Percentiles rank a stretch among this genome's conserved stretches.
Evolutionary conservation across 1,140 invertebrate genomes (phyloP).

Genomic region (Pemphigus obesinymphae): DNA sequence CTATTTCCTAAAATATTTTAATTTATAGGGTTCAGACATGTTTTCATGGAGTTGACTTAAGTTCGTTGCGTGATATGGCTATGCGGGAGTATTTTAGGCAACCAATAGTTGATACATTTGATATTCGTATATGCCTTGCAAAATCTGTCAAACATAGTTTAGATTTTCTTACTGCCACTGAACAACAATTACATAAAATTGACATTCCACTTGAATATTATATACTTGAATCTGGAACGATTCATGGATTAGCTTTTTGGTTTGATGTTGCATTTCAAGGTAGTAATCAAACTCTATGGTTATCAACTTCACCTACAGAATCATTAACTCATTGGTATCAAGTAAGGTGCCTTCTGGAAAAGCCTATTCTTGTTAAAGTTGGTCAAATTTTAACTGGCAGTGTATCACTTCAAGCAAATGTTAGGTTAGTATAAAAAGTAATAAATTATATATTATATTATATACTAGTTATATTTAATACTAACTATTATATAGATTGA

Average conservation of each 20-base stretch:
- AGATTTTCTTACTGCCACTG: constrained; percentile 88
- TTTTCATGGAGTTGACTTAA: constrained; percentile 97
- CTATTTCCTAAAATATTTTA: neutral
- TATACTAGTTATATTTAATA: neutral
- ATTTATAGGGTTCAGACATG: constrained; percentile 77
- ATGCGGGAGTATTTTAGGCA: constrained; percentile 98
- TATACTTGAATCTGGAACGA: constrained; percentile 85
- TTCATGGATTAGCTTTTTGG: constrained; percentile 98
- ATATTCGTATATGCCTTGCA: constrained; percentile 94
- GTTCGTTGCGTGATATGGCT: constrained; percentile 81
- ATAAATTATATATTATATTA: neutral
- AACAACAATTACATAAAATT: constrained; percentile 92
- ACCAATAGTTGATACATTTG: constrained; percentile 98
- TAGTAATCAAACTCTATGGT: constrained; percentile 83
- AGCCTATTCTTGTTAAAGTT: constrained; percentile 90
- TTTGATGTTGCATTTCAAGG: constrained; percentile 99
- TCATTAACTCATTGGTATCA: constrained; percentile 99
- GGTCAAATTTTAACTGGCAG: constrained; percentile 85
- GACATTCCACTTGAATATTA: constrained; percentile 93
- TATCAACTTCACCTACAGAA: constrained; percentile 97
- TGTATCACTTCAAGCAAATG: constrained; percentile 86
- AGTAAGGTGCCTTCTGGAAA: constrained; percentile 91
- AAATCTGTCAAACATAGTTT: constrained; percentile 92
- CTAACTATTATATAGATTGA: no score
- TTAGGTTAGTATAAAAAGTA: constrained; percentile 58